Conservation (phyloP, 2,888 invertebrate species). For the Dendrolimus houi region DNA sequence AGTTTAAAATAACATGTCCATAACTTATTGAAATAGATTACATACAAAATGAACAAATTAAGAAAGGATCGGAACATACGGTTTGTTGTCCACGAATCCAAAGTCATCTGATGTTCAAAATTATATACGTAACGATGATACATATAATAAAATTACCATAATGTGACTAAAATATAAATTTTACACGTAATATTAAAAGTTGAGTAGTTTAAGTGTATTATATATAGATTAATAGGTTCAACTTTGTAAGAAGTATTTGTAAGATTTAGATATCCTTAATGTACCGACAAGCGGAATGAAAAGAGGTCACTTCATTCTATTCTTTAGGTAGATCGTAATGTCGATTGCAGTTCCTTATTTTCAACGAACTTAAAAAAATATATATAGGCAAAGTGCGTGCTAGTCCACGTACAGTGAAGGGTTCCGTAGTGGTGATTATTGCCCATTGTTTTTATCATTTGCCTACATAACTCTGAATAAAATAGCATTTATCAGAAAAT, state of each 20-base stretch:
- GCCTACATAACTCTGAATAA: too few species aligned
- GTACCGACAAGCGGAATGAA: conserved; percentile 30
- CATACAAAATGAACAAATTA: conserved; percentile 34
- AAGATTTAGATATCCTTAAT: conserved; percentile 43
- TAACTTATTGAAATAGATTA: conserved; percentile 39
- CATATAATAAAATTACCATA: conserved; percentile 72
- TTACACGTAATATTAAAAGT: conserved; percentile 72
- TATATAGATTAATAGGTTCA: conserved; percentile 65
- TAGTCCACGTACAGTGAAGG: too few species aligned
- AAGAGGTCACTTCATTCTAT: conserved; percentile 30
- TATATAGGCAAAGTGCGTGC: conserved; percentile 4
- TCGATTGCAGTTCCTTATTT: conserved; percentile 28
- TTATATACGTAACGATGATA: conserved; percentile 75
- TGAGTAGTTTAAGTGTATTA: conserved; percentile 71
- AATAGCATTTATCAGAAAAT: too few species aligned
- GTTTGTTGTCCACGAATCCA: conserved; percentile 46
- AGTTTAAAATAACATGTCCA: conserved; percentile 61
- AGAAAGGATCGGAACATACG: conserved; percentile 33
- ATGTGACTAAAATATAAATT: conserved; percentile 73
- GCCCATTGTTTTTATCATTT: too few species aligned
- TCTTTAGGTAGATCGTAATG: conserved; percentile 17
- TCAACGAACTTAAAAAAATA: conserved; percentile 23
- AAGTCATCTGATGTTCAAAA: conserved; percentile 73
- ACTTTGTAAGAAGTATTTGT: conserved; percentile 70
- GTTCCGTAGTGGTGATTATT: too few species aligned